phyloP scores from a whole-genome alignment of 1,140 invertebrate species.

The Pogonus chalceus region DNA sequence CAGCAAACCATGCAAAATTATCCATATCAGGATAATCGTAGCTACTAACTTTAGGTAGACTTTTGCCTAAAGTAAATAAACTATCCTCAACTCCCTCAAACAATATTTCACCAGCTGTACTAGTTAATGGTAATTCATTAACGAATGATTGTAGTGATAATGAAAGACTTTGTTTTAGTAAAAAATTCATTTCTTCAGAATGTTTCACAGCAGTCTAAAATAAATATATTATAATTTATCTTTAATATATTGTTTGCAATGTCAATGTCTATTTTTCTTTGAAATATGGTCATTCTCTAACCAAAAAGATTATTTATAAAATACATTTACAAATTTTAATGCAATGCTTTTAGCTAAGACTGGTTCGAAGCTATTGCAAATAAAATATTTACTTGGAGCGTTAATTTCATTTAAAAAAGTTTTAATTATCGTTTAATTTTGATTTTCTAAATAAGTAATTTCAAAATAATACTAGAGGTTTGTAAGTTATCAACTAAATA shows the following conservation, averaged over 20 bases:
- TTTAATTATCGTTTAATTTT: too few relatives aligned
- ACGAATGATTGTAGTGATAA: slow-evolving; percentile 41
- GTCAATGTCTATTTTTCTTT: slow-evolving; percentile 7
- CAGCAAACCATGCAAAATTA: slow-evolving; percentile 72
- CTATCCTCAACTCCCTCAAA: slow-evolving; percentile 68
- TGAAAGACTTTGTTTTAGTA: slow-evolving; percentile 36
- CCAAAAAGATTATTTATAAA: background rate
- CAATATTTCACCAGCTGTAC: slow-evolving; percentile 58
- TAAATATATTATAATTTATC: too few relatives aligned
- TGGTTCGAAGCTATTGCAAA: too few relatives aligned
- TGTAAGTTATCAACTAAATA: too few relatives aligned
- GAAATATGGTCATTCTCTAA: slow-evolving; percentile 5
- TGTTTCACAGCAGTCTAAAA: too few relatives aligned
- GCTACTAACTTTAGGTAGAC: slow-evolving; percentile 39
- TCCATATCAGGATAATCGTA: slow-evolving; percentile 47
- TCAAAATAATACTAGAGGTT: too few relatives aligned
- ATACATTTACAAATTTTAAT: background rate
- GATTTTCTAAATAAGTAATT: too few relatives aligned
- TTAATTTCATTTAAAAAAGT: too few relatives aligned
- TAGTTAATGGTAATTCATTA: slow-evolving; percentile 47
- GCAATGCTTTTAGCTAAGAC: too few relatives aligned
- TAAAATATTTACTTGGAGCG: too few relatives aligned
- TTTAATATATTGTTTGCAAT: background rate
- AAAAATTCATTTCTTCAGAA: slow-evolving; percentile 6
- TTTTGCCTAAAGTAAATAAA: slow-evolving; percentile 52